Base-by-base conservation (phyloP, 2,797 vertebrate genomes). In the Melanotaenia maccullochi region DNA sequence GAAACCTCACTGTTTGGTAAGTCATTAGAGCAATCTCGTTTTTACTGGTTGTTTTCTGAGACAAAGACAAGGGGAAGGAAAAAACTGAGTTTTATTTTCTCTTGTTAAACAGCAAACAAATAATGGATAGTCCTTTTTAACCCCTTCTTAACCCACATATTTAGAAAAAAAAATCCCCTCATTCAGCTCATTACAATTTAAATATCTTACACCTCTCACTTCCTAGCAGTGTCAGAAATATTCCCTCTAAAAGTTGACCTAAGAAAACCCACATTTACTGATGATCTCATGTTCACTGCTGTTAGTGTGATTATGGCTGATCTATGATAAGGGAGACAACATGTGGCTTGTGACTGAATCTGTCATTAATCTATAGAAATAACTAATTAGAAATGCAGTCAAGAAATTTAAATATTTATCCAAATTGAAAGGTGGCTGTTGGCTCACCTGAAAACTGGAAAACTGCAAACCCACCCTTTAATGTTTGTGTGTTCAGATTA, bases 1-100 rank as follows among this genome's bases (percentile, higher is more conserved):
- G 93, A 92, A 84, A 93, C 81, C 83, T 93, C 85, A 90, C 87
- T 85, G 71, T 73, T 73, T 73, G 58, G 56, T 61, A 61, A 78
- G 68, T 79, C 76, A 60, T 85, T 62, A 62, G 71, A 83, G 85
- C 64, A 78, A 68, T 82, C 78, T 85, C 13, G 79, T 85, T 84
- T 82, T 83, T 1, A 2, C 73, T 72, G 58, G 36, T 63, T 76
- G 13, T 62, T 80, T 75, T 75, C 56, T 69, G 44, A 42, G 71
- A 40, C 61, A 47, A 20, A 7, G 8, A 1, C 18, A n/a, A 13
- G 6, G 44, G 8, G 44, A 20, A n/a, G 44, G 7, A 2, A 18
- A n/a, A 47, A 8, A n/a, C 30, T 1, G 42, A 18, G 14, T 47
- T 42, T 47, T 47, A 47, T 20, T 47, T n/a, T 7, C 20, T 47